Conservation (phyloP, 2,888 invertebrate genomes). For the Luperina testacea region DNA sequence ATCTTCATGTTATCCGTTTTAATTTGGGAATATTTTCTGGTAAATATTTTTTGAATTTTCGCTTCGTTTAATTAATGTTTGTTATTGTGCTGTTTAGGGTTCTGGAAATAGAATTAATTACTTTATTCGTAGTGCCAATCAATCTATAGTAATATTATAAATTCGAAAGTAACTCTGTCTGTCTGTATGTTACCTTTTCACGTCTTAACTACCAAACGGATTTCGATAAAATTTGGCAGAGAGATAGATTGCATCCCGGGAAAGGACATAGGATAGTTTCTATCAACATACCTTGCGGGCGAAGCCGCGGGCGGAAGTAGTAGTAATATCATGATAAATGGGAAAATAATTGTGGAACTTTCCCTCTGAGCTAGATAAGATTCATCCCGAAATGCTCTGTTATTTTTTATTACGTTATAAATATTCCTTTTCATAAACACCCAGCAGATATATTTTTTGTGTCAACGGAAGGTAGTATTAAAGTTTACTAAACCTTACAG, state of each 20-base stretch:
- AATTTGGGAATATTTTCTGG: slow-evolving; percentile 46
- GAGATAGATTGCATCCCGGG: too few species aligned
- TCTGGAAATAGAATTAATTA: slow-evolving; percentile 23
- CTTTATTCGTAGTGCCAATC: slow-evolving; percentile 8
- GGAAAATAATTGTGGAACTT: not conserved
- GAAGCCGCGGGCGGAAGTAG: too few species aligned
- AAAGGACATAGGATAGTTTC: too few species aligned
- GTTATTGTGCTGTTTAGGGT: slow-evolving; percentile 7
- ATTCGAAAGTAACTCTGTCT: too few species aligned
- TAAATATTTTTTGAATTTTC: slow-evolving; percentile 33
- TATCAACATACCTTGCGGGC: too few species aligned
- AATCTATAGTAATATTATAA: not conserved
- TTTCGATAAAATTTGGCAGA: too few species aligned
- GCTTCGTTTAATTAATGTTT: slow-evolving; percentile 44
- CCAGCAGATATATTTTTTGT: not conserved
- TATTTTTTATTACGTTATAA: not conserved
- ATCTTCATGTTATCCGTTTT: slow-evolving; percentile 39
- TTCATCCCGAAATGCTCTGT: not conserved
- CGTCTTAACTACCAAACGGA: too few species aligned
- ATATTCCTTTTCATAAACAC: not conserved
- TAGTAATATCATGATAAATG: not conserved
- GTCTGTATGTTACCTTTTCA: too few species aligned
- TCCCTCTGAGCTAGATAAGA: not conserved
- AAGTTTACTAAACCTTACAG: not conserved
- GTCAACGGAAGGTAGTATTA: not conserved